phyloP scores from a whole-genome alignment of 1,140 invertebrate genomes.

The Neodiprion pinetum region DNA sequence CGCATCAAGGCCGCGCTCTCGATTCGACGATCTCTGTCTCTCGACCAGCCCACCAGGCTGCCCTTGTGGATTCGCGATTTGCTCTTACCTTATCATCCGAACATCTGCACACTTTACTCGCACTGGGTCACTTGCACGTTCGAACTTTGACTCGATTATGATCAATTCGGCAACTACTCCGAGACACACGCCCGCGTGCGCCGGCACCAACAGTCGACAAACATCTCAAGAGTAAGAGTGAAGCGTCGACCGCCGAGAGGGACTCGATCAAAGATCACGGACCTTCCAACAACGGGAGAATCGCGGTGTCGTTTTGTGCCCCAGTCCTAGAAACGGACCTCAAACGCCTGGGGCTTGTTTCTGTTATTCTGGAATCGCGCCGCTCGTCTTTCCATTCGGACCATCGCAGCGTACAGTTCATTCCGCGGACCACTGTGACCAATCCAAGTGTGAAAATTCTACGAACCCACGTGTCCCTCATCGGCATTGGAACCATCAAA shows the following conservation, averaged over 20 bases:
- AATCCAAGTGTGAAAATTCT: not conserved
- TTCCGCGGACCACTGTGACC: not conserved
- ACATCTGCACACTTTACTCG: not conserved
- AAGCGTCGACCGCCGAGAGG: not conserved
- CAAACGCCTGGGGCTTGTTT: not conserved
- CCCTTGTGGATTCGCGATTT: not conserved
- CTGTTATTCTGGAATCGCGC: not conserved
- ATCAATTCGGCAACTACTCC: conserved; percentile 3
- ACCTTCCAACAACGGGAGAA: no score
- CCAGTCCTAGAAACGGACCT: not conserved
- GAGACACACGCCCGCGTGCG: conserved; percentile 4
- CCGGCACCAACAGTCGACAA: not conserved
- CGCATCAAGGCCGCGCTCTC: conserved; percentile 39
- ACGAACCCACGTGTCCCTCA: no score
- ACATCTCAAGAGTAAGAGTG: not conserved
- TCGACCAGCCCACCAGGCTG: not conserved
- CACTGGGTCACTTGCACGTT: conserved; percentile 10
- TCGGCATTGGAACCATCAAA: not conserved
- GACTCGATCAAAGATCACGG: not conserved
- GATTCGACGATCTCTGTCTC: conserved; percentile 11
- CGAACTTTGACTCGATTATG: conserved; percentile 11
- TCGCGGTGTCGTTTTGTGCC: not conserved
- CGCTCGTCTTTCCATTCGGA: no score
- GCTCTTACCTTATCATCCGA: not conserved
- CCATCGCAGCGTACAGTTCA: no score